Percentiles rank a stretch among this genome's conserved stretches.
These are phyloP conservation scores for Jacana jacana DNA, from an alignment of 2,113 vertebrate species.

Conservation along the genomic window DNA sequence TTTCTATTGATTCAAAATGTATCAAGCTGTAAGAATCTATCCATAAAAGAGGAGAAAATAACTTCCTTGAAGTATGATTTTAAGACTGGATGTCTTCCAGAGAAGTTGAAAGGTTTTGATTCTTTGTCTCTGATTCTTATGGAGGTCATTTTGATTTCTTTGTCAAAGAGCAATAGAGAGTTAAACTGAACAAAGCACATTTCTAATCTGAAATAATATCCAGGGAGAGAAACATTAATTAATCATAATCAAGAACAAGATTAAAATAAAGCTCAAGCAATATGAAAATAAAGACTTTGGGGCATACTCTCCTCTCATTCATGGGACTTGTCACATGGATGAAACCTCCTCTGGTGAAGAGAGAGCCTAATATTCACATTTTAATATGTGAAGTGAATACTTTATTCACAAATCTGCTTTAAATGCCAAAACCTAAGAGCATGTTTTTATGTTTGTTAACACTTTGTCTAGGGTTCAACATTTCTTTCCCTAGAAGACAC, in stretches of 20 bases:
- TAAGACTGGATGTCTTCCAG: background rate
- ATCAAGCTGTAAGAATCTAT: background rate
- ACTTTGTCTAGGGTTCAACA: background rate
- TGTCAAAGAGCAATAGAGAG: background rate
- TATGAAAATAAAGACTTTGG: conserved; percentile 9
- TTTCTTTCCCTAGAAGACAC: background rate
- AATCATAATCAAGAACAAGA: conserved; percentile 4
- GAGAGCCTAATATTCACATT: background rate
- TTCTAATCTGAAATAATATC: background rate
- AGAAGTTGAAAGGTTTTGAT: background rate
- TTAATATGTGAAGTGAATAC: background rate
- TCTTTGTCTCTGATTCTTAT: conserved; percentile 1
- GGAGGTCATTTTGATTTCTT: conserved; percentile 8
- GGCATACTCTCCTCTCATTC: background rate
- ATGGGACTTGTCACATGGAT: background rate
- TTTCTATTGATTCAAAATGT: background rate
- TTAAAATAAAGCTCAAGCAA: conserved; percentile 47
- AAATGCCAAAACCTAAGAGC: background rate
- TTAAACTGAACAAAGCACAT: background rate
- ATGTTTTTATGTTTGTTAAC: background rate
- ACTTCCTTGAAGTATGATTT: background rate
- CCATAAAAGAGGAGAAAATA: background rate
- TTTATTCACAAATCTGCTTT: background rate
- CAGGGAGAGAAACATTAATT: conserved; percentile 24
- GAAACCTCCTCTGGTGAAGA: background rate